These are phyloP conservation scores for Chascanopsetta lugubris DNA, from an alignment of 2,113 vertebrate genomes.

Conservation along the genomic window DNA sequence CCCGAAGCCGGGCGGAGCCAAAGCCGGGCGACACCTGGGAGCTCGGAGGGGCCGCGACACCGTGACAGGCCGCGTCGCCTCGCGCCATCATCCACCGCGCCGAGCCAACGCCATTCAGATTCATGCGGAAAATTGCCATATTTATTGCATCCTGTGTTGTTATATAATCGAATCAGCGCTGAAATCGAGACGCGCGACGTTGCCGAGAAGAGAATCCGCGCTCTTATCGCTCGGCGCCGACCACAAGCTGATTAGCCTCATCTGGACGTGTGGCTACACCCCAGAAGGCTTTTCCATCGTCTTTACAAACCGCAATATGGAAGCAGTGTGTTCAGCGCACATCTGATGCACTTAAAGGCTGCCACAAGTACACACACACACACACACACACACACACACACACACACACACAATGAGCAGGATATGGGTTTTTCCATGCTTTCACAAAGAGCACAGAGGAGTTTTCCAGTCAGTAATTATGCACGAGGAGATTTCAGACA, in stretches of 20 bases:
- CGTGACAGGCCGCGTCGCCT: conserved; percentile 49
- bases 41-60: conserved; percentile 45
- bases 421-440: conserved; percentile 91
- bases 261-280: conserved; percentile 66
- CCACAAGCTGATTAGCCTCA: conserved; percentile 72
- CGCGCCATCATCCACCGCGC: background rate
- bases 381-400: conserved; percentile 72
- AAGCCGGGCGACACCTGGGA: conserved; percentile 68
- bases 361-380: conserved; percentile 78
- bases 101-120: conserved; percentile 9
- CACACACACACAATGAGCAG: conserved; percentile 80
- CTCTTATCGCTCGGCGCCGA: conserved; percentile 66
- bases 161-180: conserved; percentile 7
- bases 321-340: conserved; percentile 82
- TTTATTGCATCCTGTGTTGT: background rate
- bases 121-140: background rate
- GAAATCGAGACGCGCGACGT: conserved; percentile 30
- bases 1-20: conserved; percentile 59
- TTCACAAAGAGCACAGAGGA: conserved; percentile 83
- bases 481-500: conserved; percentile 54
- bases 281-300: conserved; percentile 77
- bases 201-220: conserved; percentile 41
- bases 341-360: conserved; percentile 77
- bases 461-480: conserved; percentile 86
- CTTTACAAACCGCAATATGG: conserved; percentile 81